phyloP scores from a whole-genome alignment of 2,113 vertebrate genomes.

The Xenus cinereus region DNA sequence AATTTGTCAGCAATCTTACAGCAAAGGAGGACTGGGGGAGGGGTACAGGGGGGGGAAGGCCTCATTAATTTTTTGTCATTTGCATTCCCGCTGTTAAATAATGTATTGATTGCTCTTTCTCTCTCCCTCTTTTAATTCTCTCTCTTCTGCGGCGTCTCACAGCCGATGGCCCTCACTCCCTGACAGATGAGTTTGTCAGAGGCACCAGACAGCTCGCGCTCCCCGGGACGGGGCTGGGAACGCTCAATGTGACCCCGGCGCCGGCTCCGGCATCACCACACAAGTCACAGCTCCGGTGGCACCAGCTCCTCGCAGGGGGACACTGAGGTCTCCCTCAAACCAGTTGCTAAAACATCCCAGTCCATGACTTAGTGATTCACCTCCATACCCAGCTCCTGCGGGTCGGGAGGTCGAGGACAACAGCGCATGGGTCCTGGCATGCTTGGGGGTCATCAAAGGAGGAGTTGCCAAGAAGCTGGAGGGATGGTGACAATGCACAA shows the following conservation, averaged over 20 bases:
- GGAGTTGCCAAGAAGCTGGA: neutral
- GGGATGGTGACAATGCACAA: rapidly evolving
- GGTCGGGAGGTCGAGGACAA: rapidly evolving
- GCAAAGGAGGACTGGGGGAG: constrained; percentile 42
- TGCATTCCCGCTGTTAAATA: constrained; percentile 81
- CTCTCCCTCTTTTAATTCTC: constrained; percentile 58
- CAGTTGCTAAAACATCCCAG: neutral
- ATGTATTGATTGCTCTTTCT: constrained; percentile 75
- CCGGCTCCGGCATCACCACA: neutral
- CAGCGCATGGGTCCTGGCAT: rapidly evolving
- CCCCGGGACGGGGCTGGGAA: neutral
- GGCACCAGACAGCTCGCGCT: constrained; percentile 23
- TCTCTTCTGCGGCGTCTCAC: neutral
- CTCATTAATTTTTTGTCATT: constrained; percentile 79
- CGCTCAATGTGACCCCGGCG: neutral
- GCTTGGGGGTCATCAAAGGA: neutral
- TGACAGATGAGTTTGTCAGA: constrained; percentile 69
- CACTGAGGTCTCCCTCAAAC: neutral
- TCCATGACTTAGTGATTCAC: rapidly evolving
- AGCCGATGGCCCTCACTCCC: constrained; percentile 24
- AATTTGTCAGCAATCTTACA: constrained; percentile 76
- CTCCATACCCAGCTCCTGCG: neutral
- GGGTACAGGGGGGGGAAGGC: neutral
- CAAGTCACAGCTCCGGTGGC: neutral
- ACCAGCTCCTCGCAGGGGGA: neutral